These are phyloP conservation scores for Ephydatia muelleri DNA, from an alignment of 37 sponge, comb jelly and placozoan species.

Conservation along the genomic window DNA sequence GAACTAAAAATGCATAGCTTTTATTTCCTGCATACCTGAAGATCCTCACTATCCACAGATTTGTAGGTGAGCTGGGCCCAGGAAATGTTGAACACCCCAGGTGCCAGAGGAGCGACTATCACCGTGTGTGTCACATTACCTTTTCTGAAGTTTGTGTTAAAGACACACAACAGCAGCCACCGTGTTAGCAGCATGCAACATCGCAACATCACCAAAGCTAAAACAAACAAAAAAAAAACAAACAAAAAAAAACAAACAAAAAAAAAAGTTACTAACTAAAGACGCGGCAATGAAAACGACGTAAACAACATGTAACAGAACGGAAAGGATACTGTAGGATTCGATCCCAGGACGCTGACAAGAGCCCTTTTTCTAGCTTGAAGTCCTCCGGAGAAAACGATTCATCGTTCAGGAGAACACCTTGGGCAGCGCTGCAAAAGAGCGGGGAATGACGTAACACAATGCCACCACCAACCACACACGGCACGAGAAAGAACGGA, in stretches of 20 bases:
- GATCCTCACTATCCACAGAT: conserved; percentile 10
- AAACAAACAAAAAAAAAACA: not conserved
- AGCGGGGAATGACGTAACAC: too few relatives aligned
- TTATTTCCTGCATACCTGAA: not conserved
- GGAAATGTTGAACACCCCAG: conserved; percentile 79
- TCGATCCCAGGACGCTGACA: conserved; percentile 65
- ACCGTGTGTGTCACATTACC: conserved; percentile 82
- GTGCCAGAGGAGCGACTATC: conserved; percentile 45
- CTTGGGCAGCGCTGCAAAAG: conserved; percentile 48
- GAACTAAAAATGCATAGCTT: not conserved
- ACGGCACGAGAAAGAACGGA: too few relatives aligned
- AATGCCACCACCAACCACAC: too few relatives aligned
- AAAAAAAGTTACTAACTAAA: not conserved
- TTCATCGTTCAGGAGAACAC: conserved; percentile 58
- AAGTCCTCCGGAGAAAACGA: conserved; percentile 64
- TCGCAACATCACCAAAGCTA: not conserved
- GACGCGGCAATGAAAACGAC: not conserved
- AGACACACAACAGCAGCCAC: not conserved
- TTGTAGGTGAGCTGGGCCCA: conserved; percentile 71
- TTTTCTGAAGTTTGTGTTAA: conserved; percentile 17
- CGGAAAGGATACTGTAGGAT: conserved; percentile 53
- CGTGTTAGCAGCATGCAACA: not conserved
- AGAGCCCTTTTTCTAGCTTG: conserved; percentile 43
- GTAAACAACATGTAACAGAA: not conserved
- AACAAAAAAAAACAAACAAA: not conserved